Evolutionary conservation across 2,797 vertebrate species (phyloP).

Genomic region (Pantherophis alleghaniensis): DNA sequence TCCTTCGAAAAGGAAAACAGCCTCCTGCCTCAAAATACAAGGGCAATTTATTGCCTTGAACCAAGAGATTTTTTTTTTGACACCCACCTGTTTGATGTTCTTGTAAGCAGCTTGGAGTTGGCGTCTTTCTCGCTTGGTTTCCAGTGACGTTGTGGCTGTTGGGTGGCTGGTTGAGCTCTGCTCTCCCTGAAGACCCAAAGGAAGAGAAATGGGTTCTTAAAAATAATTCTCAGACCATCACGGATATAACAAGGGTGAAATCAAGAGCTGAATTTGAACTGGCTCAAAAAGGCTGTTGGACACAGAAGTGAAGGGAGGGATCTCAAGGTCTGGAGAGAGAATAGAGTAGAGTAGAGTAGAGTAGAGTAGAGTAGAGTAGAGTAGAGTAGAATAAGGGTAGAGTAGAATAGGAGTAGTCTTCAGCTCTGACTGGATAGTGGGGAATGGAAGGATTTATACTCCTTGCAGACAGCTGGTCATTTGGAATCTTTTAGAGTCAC

Average conservation of each 20-base stretch:
- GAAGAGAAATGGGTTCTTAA: background rate
- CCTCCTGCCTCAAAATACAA: background rate
- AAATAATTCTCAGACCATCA: background rate
- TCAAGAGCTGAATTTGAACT: background rate
- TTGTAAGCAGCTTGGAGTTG: constrained; percentile 69
- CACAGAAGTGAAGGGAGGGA: background rate
- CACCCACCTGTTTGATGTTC: constrained; percentile 71
- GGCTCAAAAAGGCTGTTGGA: background rate
- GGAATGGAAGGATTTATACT: too few relatives aligned
- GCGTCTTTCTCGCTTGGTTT: constrained; percentile 61
- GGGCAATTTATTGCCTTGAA: background rate
- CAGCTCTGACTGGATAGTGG: too few relatives aligned
- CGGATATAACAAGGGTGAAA: background rate
- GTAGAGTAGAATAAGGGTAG: too few relatives aligned
- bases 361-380: too few relatives aligned
- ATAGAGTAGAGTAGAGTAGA: too few relatives aligned
- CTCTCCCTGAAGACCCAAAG: constrained; percentile 57
- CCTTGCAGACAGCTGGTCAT: too few relatives aligned
- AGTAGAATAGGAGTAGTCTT: too few relatives aligned
- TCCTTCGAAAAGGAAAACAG: background rate
- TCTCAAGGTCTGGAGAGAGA: background rate
- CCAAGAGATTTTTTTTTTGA: background rate
- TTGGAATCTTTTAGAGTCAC: too few relatives aligned
- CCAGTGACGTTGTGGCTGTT: constrained; percentile 50
- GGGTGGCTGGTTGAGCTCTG: constrained; percentile 60